Evolutionary conservation across 2,888 invertebrate genomes (phyloP), one percentile per base, ranked within the genome.

Genomic region (Rhagonycha lutea): DNA sequence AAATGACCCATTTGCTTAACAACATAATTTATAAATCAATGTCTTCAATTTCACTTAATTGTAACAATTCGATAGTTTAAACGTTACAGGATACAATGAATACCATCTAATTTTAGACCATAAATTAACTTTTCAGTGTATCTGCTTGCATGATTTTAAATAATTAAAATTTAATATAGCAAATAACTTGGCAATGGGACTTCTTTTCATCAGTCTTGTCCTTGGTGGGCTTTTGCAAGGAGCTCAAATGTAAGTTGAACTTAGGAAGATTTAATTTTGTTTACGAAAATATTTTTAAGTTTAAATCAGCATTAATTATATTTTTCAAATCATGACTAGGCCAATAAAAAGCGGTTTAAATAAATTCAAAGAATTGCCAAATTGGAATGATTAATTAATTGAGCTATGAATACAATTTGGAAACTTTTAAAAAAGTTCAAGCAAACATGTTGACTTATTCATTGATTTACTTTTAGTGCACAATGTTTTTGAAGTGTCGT

Each of bases 101-200:
- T 65, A 26, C 61, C n/a, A 14, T 75, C 75, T 75, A 75, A 75
- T 69, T 75, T 72, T 75, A 75, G 75, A 71, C n/a, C 18, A 63
- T 72, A 72, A 75, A 72, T 75, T 65, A 65, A 65, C 24, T 65
- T 65, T 26, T 47, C 47, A n/a, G 47, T 47, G n/a, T 47, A 47
- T 47, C 47, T n/a, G 47, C 47, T 47, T 47, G 47, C 47, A 47
- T 47, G 47, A n/a, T 47, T 47, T 47, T n/a, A 47, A 9, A 47
- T 47, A 47, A 47, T 47, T 47, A 47, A 47, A 47, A 47, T 47
- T 47, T 47, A 47, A 47, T 47, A 47, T n/a, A 47, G 47, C 47
- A 47, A n/a, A 47, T 47, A 47, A n/a, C 47, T 47, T 47, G 2
- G n/a, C n/a, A n/a, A 47, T n/a, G n/a, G 47, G 47, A 47, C 47